phyloP scores from a whole-genome alignment of 2,888 invertebrate species.

The Lasius platythorax region DNA sequence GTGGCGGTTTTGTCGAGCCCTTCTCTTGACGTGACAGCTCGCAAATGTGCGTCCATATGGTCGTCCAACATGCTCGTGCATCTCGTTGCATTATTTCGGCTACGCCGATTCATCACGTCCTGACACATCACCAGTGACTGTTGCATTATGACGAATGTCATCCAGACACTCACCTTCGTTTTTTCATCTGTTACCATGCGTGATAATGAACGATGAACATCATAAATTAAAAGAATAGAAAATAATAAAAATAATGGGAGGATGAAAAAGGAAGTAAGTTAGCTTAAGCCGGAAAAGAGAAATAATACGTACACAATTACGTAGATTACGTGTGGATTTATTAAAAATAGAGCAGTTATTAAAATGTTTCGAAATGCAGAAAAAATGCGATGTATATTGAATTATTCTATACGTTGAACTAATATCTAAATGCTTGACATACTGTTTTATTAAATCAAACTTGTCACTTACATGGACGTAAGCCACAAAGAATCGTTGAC shows the following conservation, averaged over 20 bases:
- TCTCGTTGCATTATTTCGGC: constrained; percentile 59
- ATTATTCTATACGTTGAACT: neutral
- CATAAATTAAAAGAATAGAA: constrained; percentile 15
- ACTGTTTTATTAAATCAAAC: neutral
- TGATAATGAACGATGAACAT: constrained; percentile 25
- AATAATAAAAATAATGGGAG: neutral
- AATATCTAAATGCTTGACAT: neutral
- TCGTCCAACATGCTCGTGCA: constrained; percentile 52
- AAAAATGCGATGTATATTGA: neutral
- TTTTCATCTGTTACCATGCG: constrained; percentile 60
- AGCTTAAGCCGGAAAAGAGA: neutral
- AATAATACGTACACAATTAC: neutral
- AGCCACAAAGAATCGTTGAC: neutral
- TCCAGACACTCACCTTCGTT: constrained; percentile 56
- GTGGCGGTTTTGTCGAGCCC: constrained; percentile 35
- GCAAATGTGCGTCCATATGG: constrained; percentile 62
- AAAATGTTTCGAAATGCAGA: neutral
- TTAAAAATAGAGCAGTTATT: neutral
- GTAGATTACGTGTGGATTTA: neutral
- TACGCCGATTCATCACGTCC: constrained; percentile 69
- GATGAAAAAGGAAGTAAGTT: neutral
- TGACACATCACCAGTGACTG: constrained; percentile 61
- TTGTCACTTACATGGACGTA: neutral
- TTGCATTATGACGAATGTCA: constrained; percentile 65
- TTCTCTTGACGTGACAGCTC: constrained; percentile 45